Base-by-base conservation (phyloP, 2,888 invertebrate species). In the Aspidiotus destructor region DNA sequence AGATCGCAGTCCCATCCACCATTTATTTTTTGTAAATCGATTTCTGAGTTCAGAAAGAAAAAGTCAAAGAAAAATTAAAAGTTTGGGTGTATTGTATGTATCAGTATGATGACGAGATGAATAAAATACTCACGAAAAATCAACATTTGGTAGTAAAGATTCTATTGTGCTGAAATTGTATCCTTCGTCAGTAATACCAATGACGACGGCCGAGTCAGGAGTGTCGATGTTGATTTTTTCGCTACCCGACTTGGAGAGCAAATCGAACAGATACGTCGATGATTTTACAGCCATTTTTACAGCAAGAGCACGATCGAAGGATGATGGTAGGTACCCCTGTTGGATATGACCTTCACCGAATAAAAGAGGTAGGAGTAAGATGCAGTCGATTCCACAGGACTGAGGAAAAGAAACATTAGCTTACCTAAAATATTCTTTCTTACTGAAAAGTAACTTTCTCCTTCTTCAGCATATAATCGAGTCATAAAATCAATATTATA, bases 401-500 rank as follows among this genome's bases (percentile, higher is more conserved):
- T 28, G 28, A 28, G 28, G 28, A 28, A 5, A 28, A 28, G 5
- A 28, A 28, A 1, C 5, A 5, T 28, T 28, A 28, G 28, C 77
- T 74, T 75, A 86, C 86, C 90, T 70, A 99, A 84, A 67, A 99
- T 92, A 79, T 98, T 99, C 85, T 88, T 89, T 75, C 99, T 85
- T 71, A 96, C 92, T 63, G 92, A 92, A 79, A 99, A 99, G 68
- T 93, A 77, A 8, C 90, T 92, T 77, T 93, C 93, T 71, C 98
- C 98, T 79, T 99, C 99, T 78, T 99, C 98, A 16, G 89, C 86
- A 77, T 95, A 98, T 70, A 99, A 81, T 68, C 93, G 87, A 76
- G 89, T 88, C 74, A 99, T 93, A 76, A 99, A 99, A 72, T 97
- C 95, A 0, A 97, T 97, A 72, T 91, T 92, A 79, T 98, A 98